Conservation (phyloP, 2,113 vertebrate genomes). For the Pan paniscus region DNA sequence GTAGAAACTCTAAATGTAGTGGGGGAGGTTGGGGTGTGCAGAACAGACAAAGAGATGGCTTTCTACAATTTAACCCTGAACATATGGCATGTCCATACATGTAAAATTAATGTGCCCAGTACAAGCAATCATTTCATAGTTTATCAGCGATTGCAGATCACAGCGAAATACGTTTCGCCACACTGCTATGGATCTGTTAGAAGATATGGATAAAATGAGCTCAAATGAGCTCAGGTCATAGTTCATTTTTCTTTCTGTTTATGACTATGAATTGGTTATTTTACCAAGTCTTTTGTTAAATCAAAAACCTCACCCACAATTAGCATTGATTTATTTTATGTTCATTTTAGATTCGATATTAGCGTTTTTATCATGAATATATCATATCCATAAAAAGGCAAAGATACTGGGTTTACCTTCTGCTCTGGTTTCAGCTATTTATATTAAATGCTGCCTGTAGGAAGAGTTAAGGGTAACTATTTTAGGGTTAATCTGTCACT, state of each 20-base stretch:
- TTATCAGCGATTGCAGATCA: background rate
- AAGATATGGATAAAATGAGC: background rate
- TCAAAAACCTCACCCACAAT: background rate
- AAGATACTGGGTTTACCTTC: background rate
- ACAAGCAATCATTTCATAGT: background rate
- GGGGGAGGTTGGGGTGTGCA: background rate
- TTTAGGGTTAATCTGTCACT: background rate
- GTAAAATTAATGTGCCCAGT: background rate
- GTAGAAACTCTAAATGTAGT: background rate
- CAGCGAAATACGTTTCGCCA: background rate
- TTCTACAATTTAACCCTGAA: conserved; percentile 22
- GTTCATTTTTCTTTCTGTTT: background rate
- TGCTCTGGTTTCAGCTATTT: background rate
- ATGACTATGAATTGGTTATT: background rate
- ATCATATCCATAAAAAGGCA: background rate
- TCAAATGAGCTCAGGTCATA: background rate
- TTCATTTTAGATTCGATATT: background rate
- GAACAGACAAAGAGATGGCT: background rate
- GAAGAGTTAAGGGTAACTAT: background rate
- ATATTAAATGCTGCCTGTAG: background rate
- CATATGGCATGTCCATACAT: conserved; percentile 1
- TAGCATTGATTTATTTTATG: background rate
- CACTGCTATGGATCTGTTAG: background rate
- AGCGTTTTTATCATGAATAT: background rate
- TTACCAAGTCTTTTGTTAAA: background rate